These are phyloP conservation scores for Colaptes auratus DNA, from an alignment of 2,113 vertebrate genomes.

Conservation along the genomic window DNA sequence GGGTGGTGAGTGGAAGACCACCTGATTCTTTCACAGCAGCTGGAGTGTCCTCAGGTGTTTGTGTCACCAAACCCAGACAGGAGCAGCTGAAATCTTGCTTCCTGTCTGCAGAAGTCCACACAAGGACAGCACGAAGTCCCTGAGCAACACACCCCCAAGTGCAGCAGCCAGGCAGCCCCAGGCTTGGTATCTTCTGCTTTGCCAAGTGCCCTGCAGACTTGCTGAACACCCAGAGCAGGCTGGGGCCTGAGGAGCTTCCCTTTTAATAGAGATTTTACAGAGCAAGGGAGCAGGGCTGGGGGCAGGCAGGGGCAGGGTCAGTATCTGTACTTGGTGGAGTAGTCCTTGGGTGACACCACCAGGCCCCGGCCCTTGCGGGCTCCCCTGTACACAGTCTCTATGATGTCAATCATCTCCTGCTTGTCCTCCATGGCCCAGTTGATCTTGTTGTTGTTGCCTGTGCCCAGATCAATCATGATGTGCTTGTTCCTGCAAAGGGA, in stretches of 20 bases:
- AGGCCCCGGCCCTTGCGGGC: conserved; percentile 95
- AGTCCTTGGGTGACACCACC: conserved; percentile 97
- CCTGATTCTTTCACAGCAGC: neutral
- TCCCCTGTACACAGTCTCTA: conserved; percentile 95
- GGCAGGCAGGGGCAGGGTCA: conserved; percentile 63
- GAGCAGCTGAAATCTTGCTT: neutral
- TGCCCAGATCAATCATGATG: conserved; percentile 99
- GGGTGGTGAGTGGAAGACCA: neutral
- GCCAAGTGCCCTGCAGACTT: neutral
- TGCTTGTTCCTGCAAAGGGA: conserved; percentile 90
- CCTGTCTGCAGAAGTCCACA: conserved; percentile 24
- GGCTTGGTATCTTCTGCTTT: neutral
- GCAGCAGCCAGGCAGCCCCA: neutral
- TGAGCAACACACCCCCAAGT: neutral
- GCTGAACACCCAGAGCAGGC: conserved; percentile 6
- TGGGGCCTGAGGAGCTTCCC: neutral
- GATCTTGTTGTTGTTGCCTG: conserved; percentile 99
- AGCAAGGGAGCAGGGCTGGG: neutral
- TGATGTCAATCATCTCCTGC: conserved; percentile 99
- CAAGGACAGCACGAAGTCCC: too few species aligned
- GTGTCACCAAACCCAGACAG: neutral
- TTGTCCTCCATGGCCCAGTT: conserved; percentile 99
- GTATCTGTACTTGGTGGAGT: conserved; percentile 99
- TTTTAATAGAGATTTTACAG: conserved; percentile 20
- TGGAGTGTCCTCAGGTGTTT: neutral